These are phyloP conservation scores for Metopia argyrocephala DNA, from an alignment of 2,888 invertebrate species.

Conservation along the genomic window DNA sequence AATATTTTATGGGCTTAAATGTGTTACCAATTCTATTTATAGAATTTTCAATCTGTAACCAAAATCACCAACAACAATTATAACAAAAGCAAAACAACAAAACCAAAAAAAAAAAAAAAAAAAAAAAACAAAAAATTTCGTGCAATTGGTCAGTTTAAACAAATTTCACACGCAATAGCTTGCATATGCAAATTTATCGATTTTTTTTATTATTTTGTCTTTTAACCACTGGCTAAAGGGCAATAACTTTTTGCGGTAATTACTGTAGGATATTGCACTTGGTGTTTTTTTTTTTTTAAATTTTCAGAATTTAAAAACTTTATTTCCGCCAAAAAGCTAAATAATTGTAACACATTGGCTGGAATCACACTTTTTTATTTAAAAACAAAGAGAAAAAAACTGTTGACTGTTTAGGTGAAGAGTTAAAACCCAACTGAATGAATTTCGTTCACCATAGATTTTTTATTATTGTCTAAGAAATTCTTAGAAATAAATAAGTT, in stretches of 20 bases:
- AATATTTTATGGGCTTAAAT: background rate
- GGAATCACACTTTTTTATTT: background rate
- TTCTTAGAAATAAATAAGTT: slow-evolving; percentile 75
- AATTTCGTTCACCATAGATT: slow-evolving; percentile 42
- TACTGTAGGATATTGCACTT: slow-evolving; percentile 75
- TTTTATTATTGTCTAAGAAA: slow-evolving; percentile 71
- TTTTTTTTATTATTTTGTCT: slow-evolving; percentile 65
- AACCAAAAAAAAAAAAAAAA: background rate
- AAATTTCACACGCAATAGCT: slow-evolving; percentile 43
- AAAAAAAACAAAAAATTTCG: slow-evolving; percentile 2
- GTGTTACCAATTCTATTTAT: background rate
- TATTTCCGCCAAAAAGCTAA: background rate
- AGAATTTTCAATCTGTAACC: slow-evolving; percentile 13
- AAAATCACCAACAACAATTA: background rate
- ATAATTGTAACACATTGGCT: slow-evolving; percentile 12
- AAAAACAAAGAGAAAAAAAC: background rate
- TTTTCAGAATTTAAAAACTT: no score
- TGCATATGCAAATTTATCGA: slow-evolving; percentile 72
- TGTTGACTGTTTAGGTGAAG: slow-evolving; percentile 68
- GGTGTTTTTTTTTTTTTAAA: background rate
- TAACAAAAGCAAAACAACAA: background rate
- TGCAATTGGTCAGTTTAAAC: slow-evolving; percentile 63
- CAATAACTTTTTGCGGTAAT: slow-evolving; percentile 70
- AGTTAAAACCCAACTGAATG: slow-evolving; percentile 74
- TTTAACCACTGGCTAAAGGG: slow-evolving; percentile 68